Evolutionary conservation across 2,113 vertebrate species (phyloP).

Genomic region (Chauna torquata): DNA sequence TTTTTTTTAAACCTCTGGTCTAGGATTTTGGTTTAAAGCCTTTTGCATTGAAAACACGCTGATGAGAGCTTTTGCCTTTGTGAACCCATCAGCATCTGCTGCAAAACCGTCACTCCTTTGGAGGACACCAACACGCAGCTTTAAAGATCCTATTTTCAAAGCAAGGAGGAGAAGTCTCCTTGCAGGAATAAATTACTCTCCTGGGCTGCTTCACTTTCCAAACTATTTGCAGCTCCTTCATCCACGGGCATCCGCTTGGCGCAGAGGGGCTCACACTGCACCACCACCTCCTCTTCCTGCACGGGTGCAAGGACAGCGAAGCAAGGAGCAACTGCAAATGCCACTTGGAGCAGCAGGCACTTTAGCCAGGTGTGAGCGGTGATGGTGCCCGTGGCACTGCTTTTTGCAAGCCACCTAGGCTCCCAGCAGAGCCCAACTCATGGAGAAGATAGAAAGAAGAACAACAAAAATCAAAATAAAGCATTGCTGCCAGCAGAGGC

Average conservation of each 20-base stretch:
- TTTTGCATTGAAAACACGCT: background rate
- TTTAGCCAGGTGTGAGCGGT: background rate
- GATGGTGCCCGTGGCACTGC: background rate
- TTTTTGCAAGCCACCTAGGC: background rate
- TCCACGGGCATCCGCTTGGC: background rate
- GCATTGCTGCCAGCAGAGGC: background rate
- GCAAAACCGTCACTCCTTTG: background rate
- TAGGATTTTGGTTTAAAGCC: constrained; percentile 41
- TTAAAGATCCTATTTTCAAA: background rate
- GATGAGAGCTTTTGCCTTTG: background rate
- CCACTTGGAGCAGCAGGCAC: constrained; percentile 37
- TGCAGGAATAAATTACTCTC: background rate
- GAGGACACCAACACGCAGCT: background rate
- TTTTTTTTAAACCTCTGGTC: background rate
- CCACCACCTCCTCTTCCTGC: background rate
- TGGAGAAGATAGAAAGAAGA: background rate
- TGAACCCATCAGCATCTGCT: background rate
- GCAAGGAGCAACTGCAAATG: background rate
- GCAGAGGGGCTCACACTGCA: background rate
- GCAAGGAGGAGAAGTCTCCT: background rate
- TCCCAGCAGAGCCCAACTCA: background rate
- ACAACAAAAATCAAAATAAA: background rate
- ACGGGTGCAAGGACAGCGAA: background rate
- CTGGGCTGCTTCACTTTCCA: background rate
- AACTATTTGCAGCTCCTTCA: background rate